A percentile compares a stretch with the other conserved stretches of the same genome.
These are phyloP conservation scores for Echinometra lucunter DNA, from an alignment of 53 echinoderm and acorn worm species.

Conservation along the genomic window DNA sequence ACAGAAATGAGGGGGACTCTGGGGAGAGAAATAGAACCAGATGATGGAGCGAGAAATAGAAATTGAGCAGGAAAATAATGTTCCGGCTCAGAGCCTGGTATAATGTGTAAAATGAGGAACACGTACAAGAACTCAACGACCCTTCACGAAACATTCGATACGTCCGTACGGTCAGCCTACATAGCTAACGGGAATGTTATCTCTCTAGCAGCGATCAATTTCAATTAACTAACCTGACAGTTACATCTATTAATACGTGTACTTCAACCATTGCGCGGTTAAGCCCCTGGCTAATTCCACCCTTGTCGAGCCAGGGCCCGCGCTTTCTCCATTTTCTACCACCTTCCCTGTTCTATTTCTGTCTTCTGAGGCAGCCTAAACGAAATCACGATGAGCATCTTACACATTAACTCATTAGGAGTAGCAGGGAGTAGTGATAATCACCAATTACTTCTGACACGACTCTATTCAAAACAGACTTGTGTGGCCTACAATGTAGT, in stretches of 20 bases:
- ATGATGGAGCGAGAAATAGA: not conserved
- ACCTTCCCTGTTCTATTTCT: not conserved
- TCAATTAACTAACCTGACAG: constrained; percentile 58
- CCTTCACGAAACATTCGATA: constrained; percentile 38
- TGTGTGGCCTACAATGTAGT: not conserved
- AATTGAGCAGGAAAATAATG: not conserved
- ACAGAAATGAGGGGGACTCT: not conserved
- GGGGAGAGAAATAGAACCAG: not conserved
- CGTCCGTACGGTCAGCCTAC: constrained; percentile 35
- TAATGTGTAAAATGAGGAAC: not conserved
- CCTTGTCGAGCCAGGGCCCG: not conserved
- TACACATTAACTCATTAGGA: constrained; percentile 57
- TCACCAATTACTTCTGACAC: constrained; percentile 51
- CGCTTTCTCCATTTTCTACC: not conserved
- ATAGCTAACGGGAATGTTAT: constrained; percentile 55
- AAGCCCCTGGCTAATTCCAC: constrained; percentile 44
- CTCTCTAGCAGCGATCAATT: constrained; percentile 54
- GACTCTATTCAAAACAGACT: constrained; percentile 35
- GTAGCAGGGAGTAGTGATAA: constrained; percentile 22
- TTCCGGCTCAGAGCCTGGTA: not conserved
- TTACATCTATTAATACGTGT: constrained; percentile 55
- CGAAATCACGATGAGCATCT: constrained; percentile 36
- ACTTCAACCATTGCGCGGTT: constrained; percentile 38
- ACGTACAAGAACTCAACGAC: constrained; percentile 24
- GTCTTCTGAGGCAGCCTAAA: not conserved